A percentile compares a stretch with the other conserved stretches of the same genome.
Evolutionary conservation across 2,797 vertebrate species (phyloP).

Genomic region (Hafferia zeledoni): DNA sequence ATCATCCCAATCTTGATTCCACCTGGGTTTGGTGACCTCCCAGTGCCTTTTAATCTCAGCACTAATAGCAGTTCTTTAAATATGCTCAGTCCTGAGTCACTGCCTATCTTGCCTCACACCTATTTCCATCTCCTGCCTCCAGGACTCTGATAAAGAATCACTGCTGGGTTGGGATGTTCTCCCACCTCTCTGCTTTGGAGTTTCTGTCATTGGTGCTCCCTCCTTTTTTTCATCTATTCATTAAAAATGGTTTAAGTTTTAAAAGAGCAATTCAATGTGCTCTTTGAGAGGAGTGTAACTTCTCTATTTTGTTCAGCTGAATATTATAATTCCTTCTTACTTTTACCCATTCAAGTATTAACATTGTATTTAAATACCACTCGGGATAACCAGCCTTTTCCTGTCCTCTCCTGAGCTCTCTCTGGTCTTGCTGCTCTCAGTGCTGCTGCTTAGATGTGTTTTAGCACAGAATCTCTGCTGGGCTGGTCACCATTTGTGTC

Average conservation of each 20-base stretch:
- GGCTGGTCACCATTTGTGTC: neutral
- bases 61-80: neutral
- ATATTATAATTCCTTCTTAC: neutral
- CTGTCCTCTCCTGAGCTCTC: neutral
- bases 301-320: neutral
- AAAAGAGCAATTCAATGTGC: neutral
- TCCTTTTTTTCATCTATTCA: neutral
- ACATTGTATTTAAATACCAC: neutral
- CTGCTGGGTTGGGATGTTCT: neutral
- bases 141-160: neutral
- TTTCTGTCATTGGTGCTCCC: neutral
- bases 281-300: neutral
- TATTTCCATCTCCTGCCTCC: neutral
- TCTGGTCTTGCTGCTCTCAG: neutral
- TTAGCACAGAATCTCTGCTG: neutral
- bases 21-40: neutral
- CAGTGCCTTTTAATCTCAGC: neutral
- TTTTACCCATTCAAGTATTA: neutral
- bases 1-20: neutral
- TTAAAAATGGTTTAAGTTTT: neutral
- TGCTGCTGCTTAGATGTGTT: accelerated
- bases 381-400: neutral
- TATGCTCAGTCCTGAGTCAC: neutral
- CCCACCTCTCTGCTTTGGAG: neutral
- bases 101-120: neutral